Conservation (phyloP, 2,113 vertebrate genomes). For the Puma concolor region DNA sequence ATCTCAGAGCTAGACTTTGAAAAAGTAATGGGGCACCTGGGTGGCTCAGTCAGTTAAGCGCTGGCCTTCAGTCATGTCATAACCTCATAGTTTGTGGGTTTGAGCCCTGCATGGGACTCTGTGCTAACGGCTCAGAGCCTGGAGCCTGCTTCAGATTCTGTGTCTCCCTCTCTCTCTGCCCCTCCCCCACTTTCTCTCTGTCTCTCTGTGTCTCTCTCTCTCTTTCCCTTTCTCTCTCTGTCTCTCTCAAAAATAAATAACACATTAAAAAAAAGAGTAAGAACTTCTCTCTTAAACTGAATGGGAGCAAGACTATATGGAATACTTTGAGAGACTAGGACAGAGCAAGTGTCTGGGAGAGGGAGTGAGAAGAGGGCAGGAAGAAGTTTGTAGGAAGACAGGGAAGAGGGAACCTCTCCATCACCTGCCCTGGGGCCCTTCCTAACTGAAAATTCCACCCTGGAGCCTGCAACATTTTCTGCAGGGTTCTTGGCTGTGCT, state of each 20-base stretch:
- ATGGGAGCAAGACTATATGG: neutral
- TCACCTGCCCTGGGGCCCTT: conserved; percentile 29
- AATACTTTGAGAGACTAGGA: neutral
- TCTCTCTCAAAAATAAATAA: no score
- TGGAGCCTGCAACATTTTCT: conserved; percentile 78
- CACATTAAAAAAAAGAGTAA: neutral
- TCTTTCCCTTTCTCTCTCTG: no score
- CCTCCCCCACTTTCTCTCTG: no score
- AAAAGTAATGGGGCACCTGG: neutral
- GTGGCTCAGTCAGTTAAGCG: no score
- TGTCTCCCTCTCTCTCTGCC: no score
- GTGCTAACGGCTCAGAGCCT: no score
- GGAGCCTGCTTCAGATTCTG: no score
- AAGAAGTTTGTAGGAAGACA: neutral
- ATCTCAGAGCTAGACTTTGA: neutral
- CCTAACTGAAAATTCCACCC: conserved; percentile 71
- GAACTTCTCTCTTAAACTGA: neutral
- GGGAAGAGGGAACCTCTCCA: conserved; percentile 61
- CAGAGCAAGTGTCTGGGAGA: neutral
- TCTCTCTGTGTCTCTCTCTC: no score
- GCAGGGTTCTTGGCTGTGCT: conserved; percentile 71
- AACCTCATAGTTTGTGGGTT: no score
- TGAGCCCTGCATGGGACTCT: no score
- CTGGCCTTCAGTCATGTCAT: no score
- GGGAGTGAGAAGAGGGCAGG: neutral